Percentiles rank a stretch among this genome's conserved stretches.
Evolutionary conservation across 2,113 vertebrate genomes (phyloP).

Genomic region (Stomatorhinus ivindoensis): DNA sequence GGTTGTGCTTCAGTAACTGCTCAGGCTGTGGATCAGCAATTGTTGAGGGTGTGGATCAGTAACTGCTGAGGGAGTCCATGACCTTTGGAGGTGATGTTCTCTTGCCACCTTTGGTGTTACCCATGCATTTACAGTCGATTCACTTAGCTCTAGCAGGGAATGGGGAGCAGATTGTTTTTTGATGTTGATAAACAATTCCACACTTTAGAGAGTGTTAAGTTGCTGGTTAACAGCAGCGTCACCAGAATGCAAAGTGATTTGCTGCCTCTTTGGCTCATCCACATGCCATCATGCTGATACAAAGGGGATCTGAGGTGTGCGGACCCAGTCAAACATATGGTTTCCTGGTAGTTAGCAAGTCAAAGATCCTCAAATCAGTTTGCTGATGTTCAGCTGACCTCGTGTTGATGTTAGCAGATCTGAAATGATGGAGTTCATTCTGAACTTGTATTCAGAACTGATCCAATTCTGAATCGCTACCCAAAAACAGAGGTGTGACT

Average conservation of each 20-base stretch:
- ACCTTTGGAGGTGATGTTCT: no score
- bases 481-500: background rate
- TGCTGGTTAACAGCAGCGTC: background rate
- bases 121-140: no score
- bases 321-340: background rate
- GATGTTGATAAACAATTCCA: background rate
- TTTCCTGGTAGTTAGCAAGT: background rate
- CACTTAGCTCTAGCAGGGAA: no score
- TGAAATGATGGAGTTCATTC: no score
- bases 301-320: background rate
- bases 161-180: no score
- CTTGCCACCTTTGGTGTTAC: no score
- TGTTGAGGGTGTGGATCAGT: background rate
- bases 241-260: background rate
- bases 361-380: background rate
- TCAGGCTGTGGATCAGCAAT: no score
- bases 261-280: background rate
- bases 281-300: background rate
- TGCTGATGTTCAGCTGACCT: background rate
- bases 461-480: no score
- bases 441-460: no score
- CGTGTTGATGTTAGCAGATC: no score
- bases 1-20: no score
- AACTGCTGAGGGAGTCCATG: background rate
- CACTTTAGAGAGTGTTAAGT: background rate